Conservation (phyloP, 2,797 vertebrate genomes). For the Lagorchestes hirsutus region DNA sequence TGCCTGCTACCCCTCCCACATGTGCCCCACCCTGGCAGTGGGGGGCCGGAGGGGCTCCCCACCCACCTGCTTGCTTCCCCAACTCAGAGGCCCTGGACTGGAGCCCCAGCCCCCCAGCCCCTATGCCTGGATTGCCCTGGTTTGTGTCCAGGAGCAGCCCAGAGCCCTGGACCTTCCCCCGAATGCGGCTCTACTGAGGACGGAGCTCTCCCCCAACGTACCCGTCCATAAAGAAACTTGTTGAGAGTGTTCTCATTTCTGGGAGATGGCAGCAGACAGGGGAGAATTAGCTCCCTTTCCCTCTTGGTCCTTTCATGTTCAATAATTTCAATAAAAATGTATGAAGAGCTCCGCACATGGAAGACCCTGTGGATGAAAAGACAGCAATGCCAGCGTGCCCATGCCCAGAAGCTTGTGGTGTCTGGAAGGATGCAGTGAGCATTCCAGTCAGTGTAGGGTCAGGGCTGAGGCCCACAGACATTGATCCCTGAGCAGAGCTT, state of each 20-base stretch:
- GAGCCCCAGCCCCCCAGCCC: slow-evolving; percentile 47
- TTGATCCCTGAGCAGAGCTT: background rate
- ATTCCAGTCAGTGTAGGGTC: background rate
- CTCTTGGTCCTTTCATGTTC: slow-evolving; percentile 20
- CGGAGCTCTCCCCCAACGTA: background rate
- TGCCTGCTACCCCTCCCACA: slow-evolving; percentile 58
- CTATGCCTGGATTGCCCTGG: slow-evolving; percentile 66
- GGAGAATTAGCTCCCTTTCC: slow-evolving; percentile 38
- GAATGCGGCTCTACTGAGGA: slow-evolving; percentile 84
- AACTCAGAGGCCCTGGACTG: slow-evolving; percentile 58
- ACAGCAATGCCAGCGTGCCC: background rate
- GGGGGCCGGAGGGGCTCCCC: slow-evolving; percentile 10
- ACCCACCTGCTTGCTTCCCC: slow-evolving; percentile 58
- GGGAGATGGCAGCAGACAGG: slow-evolving; percentile 18
- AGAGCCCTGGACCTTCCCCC: slow-evolving; percentile 81
- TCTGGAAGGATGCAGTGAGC: background rate
- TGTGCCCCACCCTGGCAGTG: background rate
- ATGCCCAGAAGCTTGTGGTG: background rate
- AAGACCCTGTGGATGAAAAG: background rate
- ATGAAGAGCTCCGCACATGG: background rate
- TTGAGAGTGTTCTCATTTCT: slow-evolving; percentile 50
- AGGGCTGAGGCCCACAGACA: background rate
- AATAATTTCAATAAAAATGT: background rate
- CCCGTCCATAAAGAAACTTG: slow-evolving; percentile 69
- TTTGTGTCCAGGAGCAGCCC: slow-evolving; percentile 73